Evolutionary conservation across 2,797 vertebrate genomes (phyloP).

Genomic region (Peromyscus attwateri): DNA sequence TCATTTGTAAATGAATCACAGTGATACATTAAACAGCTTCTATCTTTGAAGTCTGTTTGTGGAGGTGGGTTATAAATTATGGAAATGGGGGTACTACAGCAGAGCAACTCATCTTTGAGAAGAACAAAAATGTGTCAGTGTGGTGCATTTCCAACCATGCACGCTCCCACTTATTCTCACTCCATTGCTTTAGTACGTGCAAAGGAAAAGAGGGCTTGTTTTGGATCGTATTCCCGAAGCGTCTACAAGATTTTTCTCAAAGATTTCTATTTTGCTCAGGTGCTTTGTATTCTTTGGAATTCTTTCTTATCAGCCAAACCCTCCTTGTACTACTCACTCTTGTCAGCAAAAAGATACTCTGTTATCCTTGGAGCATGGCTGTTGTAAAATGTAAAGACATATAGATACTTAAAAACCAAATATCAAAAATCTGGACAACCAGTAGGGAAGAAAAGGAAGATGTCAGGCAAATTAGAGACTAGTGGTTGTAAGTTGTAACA

Average conservation of each 20-base stretch:
- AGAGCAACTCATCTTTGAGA: not conserved
- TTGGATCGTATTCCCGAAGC: not conserved
- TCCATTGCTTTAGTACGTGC: not conserved
- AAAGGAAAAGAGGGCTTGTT: not conserved
- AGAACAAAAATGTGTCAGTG: not conserved
- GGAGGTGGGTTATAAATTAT: not conserved
- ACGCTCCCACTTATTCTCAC: not conserved
- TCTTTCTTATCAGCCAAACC: not conserved
- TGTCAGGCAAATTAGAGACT: not conserved
- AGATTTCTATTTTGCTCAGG: constrained; percentile 6
- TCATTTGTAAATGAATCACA: not conserved
- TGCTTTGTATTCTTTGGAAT: not conserved
- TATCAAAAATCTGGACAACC: not conserved
- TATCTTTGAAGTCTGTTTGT: not conserved
- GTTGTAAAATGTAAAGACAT: not conserved
- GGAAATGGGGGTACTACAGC: not conserved
- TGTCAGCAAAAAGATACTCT: not conserved
- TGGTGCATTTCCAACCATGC: not conserved
- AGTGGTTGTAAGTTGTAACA: not conserved
- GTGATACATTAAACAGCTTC: not conserved
- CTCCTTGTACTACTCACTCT: not conserved
- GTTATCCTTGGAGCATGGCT: not conserved
- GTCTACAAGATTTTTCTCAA: not conserved
- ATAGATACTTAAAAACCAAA: not conserved
- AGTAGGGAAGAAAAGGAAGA: not conserved